These are phyloP conservation scores for Drosophila littoralis DNA, from an alignment of 1,140 invertebrate genomes.

Conservation along the genomic window DNA sequence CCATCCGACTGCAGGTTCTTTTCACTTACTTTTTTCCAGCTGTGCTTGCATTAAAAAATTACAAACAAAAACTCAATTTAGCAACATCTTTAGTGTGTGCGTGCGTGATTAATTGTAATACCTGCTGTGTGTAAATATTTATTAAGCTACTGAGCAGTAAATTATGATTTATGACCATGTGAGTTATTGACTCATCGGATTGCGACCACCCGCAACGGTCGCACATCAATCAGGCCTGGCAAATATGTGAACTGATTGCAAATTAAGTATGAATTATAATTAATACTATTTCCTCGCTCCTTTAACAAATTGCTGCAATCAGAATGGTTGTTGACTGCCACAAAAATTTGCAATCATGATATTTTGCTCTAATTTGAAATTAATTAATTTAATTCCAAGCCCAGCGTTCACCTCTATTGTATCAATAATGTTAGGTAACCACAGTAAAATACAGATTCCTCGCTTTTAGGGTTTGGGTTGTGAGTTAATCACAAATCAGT, in stretches of 20 bases:
- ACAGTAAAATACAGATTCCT: no score
- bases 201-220: neutral
- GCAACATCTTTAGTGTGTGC: neutral
- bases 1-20: no score
- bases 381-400: no score
- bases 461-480: no score
- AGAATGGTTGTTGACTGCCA: neutral
- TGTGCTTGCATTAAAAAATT: neutral
- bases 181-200: constrained; percentile 25
- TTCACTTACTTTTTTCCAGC: no score
- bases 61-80: constrained; percentile 21
- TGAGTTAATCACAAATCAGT: no score
- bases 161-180: constrained; percentile 70
- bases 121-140: constrained; percentile 59
- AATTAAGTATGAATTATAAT: constrained; percentile 50
- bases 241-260: constrained; percentile 35
- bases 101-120: constrained; percentile 59
- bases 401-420: no score
- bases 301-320: neutral
- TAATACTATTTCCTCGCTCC: neutral
- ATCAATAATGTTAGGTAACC: no score
- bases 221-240: constrained; percentile 33
- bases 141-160: constrained; percentile 37
- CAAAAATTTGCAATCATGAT: no score
- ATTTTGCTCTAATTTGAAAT: no score